phyloP scores from a whole-genome alignment of 2,888 invertebrate species.

The Coremacera marginata region DNA sequence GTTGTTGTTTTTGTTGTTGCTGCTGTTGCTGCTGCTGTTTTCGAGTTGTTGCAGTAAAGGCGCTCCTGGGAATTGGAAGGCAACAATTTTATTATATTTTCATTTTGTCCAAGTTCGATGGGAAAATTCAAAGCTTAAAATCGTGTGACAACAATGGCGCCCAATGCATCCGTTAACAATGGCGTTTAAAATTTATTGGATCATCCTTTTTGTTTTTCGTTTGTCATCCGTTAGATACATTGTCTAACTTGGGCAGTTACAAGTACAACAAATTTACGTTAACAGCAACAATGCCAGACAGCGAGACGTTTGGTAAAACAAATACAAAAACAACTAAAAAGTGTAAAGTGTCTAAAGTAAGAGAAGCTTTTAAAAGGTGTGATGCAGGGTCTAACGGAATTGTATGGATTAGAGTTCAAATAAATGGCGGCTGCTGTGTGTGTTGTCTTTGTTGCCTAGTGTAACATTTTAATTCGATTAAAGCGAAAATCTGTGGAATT shows the following conservation, averaged over 20 bases:
- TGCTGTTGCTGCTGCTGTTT: neutral
- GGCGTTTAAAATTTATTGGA: neutral
- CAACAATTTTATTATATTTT: neutral
- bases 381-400: neutral
- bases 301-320: neutral
- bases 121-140: neutral
- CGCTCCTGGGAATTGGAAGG: conserved; percentile 2
- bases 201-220: neutral
- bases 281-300: conserved; percentile 7
- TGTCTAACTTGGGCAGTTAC: neutral
- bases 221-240: conserved; percentile 12
- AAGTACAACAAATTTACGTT: neutral
- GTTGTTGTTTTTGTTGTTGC: conserved; percentile 15
- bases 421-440: neutral
- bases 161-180: neutral
- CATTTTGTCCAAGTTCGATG: neutral
- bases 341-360: neutral
- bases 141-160: conserved; percentile 2
- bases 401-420: neutral
- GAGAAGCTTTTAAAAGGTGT: neutral
- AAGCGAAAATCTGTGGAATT: neutral
- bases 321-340: neutral
- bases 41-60: neutral
- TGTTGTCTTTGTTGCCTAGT: neutral
- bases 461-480: conserved; percentile 18